Conservation (phyloP, 2,888 invertebrate species). For the Synergus japonicus region DNA sequence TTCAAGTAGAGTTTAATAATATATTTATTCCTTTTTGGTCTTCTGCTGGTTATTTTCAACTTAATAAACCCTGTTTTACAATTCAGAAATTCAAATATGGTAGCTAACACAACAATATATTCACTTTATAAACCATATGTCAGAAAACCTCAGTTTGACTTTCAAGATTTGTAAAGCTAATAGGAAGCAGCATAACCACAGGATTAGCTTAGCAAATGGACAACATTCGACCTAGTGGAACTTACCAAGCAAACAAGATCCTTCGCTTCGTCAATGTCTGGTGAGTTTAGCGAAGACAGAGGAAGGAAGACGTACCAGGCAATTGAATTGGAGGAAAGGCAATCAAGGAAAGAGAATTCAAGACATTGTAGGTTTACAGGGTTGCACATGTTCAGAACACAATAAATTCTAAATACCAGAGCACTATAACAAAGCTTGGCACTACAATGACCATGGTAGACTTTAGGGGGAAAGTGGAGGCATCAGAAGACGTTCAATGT, state of each 20-base stretch:
- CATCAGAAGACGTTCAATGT: constrained; percentile 55
- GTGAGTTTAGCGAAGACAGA: not conserved
- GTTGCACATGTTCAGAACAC: constrained; percentile 1
- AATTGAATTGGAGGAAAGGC: constrained; percentile 21
- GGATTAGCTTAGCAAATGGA: constrained; percentile 13
- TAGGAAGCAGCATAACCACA: not conserved
- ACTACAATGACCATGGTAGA: not conserved
- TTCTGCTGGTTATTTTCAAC: not conserved
- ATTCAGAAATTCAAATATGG: not conserved
- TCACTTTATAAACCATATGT: not conserved
- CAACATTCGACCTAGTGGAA: not conserved
- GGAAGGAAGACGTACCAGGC: constrained; percentile 5
- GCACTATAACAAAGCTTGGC: constrained; percentile 28
- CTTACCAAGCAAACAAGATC: constrained; percentile 27
- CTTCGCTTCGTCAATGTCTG: constrained; percentile 14
- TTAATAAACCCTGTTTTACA: not conserved
- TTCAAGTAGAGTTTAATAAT: too few species aligned
- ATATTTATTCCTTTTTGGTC: not conserved
- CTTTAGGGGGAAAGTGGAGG: constrained; percentile 51
- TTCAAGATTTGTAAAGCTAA: not conserved
- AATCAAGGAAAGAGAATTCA: constrained; percentile 27
- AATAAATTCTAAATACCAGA: not conserved
- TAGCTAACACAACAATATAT: not conserved
- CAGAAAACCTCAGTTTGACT: not conserved
- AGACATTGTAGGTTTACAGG: constrained; percentile 27